Evolutionary conservation across 2,888 invertebrate genomes (phyloP).

Genomic region (Ephialtes manifestator): DNA sequence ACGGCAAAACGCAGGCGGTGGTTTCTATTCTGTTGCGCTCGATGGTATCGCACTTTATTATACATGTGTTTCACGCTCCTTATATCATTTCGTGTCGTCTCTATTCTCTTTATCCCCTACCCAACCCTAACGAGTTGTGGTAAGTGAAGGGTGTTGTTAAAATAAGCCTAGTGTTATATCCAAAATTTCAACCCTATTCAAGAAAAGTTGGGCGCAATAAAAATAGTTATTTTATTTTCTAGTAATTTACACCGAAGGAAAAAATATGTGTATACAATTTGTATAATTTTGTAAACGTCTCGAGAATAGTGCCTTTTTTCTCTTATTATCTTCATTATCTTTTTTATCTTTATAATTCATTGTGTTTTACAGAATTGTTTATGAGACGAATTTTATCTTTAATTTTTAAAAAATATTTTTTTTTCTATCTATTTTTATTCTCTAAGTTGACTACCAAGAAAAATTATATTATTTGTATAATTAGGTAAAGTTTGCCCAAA

Average conservation of each 20-base stretch:
- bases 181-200: not conserved
- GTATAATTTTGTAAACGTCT: not conserved
- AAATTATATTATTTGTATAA: too few species aligned
- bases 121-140: not conserved
- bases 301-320: too few species aligned
- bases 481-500: too few species aligned
- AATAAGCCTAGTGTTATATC: not conserved
- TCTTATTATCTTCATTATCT: too few species aligned
- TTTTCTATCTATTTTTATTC: too few species aligned
- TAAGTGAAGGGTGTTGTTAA: not conserved
- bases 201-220: not conserved
- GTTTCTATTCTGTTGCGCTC: slow-evolving; percentile 25
- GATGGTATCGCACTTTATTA: slow-evolving; percentile 43
- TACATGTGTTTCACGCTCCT: slow-evolving; percentile 17
- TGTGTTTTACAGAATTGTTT: too few species aligned
- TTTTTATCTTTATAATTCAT: too few species aligned
- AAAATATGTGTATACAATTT: not conserved
- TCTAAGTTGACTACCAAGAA: too few species aligned
- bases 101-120: not conserved
- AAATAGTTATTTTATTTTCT: not conserved
- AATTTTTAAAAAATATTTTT: too few species aligned
- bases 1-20: not conserved
- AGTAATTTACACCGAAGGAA: not conserved
- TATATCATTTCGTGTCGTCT: not conserved
- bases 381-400: too few species aligned